Base-by-base conservation (phyloP, 2,888 invertebrate species). In the Girardia tigrina region DNA sequence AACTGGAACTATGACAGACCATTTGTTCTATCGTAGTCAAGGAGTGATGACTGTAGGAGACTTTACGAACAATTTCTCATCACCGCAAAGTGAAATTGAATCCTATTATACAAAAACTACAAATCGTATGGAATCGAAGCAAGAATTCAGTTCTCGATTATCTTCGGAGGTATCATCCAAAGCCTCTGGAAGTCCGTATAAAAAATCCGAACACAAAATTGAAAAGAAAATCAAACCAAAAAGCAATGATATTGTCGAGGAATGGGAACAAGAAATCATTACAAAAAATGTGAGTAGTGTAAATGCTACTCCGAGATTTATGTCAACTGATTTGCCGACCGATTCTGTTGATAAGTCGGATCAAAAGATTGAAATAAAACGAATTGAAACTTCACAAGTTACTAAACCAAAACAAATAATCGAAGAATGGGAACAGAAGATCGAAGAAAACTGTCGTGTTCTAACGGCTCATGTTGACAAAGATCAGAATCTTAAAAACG, bases 11-110 rank as follows among this genome's bases (percentile, higher is more conserved):
- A 56, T 56, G 56, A 56, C 56, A 6, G 56, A 56, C n/a, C 56
- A 56, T 56, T 56, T 56, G 56, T 56, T 56, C 23, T 56, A 56
- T n/a, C 56, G 56, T 6, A 56, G 56, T 56, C 56, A 56, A 56
- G 56, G 56, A 56, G 56, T 56, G n/a, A 56, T 20, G 6, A 56
- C 56, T 8, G n/a, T 56, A n/a, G 4, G n/a, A 20, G 56, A 56
- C 4, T 16, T 20, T 56, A 8, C 56, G 23, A 56, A 56, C 6
- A 56, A 16, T 56, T 4, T 56, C 4, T 12, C n/a, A 20, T 56
- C 56, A 56, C 56, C 56, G 23, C 23, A 56, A 20, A 20, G 20
- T 23, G 56, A 56, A 16, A 56, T 23, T 56, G 56, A 56, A 20
- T 56, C 56, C 23, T 56, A 20, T n/a, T n/a, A 20, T 56, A 56